Conservation (phyloP, 1,140 invertebrate genomes). For the Rhyzopertha dominica region DNA sequence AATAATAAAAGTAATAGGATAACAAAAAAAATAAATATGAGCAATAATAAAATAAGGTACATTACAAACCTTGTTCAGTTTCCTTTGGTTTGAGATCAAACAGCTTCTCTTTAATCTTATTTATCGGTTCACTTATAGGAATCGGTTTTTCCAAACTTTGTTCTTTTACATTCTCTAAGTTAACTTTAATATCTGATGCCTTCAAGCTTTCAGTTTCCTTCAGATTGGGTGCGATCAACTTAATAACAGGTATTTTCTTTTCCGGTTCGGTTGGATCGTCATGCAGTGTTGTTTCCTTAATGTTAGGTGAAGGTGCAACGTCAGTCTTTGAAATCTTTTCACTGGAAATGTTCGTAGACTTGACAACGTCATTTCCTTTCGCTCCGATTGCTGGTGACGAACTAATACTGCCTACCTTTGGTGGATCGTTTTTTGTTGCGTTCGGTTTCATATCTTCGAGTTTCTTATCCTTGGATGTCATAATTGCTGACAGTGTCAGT, state of each 20-base stretch:
- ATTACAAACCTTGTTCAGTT: conserved; percentile 20
- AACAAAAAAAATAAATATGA: conserved; percentile 3
- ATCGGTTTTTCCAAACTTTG: conserved; percentile 29
- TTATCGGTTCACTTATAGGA: conserved; percentile 24
- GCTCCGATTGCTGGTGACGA: background rate
- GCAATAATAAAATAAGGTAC: background rate
- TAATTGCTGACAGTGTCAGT: too few relatives aligned
- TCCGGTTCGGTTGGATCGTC: conserved; percentile 5
- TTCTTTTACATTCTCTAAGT: conserved; percentile 37
- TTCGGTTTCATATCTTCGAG: too few relatives aligned
- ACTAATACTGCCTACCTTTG: background rate
- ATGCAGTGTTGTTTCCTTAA: background rate
- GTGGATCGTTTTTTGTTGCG: background rate
- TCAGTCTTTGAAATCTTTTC: conserved; percentile 1
- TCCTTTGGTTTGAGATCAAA: conserved; percentile 22
- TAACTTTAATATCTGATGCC: conserved; percentile 16
- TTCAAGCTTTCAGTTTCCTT: conserved; percentile 15
- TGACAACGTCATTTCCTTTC: background rate
- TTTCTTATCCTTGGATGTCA: too few relatives aligned
- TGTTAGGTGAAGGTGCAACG: background rate
- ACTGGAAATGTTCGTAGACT: conserved; percentile 7
- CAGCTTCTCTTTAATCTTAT: conserved; percentile 39
- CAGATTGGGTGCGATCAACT: conserved; percentile 19
- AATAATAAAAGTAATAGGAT: too few relatives aligned
- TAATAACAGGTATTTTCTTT: conserved; percentile 12